Evolutionary conservation across 2,113 vertebrate genomes (phyloP), one percentile per base, ranked within the genome.

Genomic region (Cryptotis parvus): DNA sequence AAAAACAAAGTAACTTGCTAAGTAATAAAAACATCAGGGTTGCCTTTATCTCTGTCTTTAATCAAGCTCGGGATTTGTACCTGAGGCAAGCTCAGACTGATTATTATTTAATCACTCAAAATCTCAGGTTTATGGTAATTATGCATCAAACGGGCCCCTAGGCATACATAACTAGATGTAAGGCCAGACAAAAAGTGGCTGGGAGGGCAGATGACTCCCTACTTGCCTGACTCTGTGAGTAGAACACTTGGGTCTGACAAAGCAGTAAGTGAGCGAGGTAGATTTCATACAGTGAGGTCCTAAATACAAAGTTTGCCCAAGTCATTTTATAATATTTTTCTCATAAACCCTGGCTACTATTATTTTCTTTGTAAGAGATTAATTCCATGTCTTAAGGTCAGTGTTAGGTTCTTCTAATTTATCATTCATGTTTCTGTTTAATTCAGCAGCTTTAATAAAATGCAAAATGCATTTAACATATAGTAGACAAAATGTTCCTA

Each of bases 1-100:
- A 73, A 65, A 81, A 55, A 55, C 37, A 45, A 76, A 82, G 45
- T 74, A 43, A 80, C 85, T 45, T 89, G 72, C 68, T 86, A 75
- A 86, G 37, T n/a, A 77, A 22, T 73, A 41, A 84, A 79, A 89
- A 65, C 45, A 92, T 29, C 33, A 65, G 22, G 49, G 18, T 16
- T 58, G 24, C 55, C 63, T 37, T 81, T 43, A 80, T 76, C 15
- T 52, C 81, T 74, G 0, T 63, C 49, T 86, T 84, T 81, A 80
- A 92, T 91, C 31, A 86, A 86, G 73, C 65, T 3, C 16, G 35
- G 41, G 41, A 35, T 87, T 81, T 90, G 74, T 66, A 92, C 37
- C 45, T 29, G 24, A 95, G 73, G 82, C 52, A 63, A 96, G 81
- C 39, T 72, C 75, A 65, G 43, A 41, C 39, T 83, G 89, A 73